Evolutionary conservation across 2,797 vertebrate species (phyloP), one percentile per base, ranked within the genome.

Genomic region (Sebastes matsubarae): DNA sequence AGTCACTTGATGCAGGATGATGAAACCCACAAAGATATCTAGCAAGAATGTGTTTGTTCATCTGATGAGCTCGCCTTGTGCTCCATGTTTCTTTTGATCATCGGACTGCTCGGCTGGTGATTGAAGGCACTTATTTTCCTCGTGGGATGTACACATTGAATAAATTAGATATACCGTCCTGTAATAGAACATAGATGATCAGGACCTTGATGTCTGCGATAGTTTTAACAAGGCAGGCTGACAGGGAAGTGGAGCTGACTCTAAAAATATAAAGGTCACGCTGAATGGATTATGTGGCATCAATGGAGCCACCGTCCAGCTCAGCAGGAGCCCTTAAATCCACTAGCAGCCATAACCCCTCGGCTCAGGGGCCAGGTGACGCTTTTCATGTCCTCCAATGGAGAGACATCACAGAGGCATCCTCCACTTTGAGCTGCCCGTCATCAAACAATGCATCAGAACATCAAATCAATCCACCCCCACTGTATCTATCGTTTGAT

Each of bases 391-490:
- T 97, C 75, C 92, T 94, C 96, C 93, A 91, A 94, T 88, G 96
- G 95, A 95, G 93, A 96, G 93, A 97, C 97, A 97, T 99, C 97
- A 98, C 96, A 98, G 96, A 95, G 94, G 74, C 91, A 92, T 96
- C 95, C 96, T 95, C 93, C 96, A 96, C 97, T 99, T 98, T 98
- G 97, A 98, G 94, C 97, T 96, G 95, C 95, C 95, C 95, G 96
- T 96, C 97, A 97, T 98, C 97, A 98, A 97, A 98, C 97, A 97
- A 97, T 97, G 96, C 97, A 96, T 97, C 96, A 97, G 96, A 97
- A 98, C 97, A 97, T 96, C 92, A 97, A 97, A 97, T 97, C 97
- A 97, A 96, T 97, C 96, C 96, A 93, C 95, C 96, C 82, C 89
- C 91, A 93, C 92, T 72, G 66, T 93, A 96, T 94, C 96, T 96